Percentiles rank a stretch among this genome's conserved stretches.
These are phyloP conservation scores for Prosopocoilus inquinatus DNA, from an alignment of 2,888 invertebrate species.

Conservation along the genomic window DNA sequence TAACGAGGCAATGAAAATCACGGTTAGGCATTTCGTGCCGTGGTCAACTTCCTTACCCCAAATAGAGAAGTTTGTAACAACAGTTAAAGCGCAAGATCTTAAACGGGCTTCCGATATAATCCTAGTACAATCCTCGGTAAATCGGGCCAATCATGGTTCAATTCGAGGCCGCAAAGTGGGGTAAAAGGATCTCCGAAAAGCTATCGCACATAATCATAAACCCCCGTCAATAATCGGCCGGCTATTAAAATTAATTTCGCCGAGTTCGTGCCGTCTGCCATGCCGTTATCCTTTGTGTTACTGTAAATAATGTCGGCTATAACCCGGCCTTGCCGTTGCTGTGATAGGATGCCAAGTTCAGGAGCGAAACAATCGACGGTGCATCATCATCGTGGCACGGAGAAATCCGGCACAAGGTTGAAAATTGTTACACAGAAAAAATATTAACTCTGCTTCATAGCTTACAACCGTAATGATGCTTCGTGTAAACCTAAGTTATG, in stretches of 20 bases:
- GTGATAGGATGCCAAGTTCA: slow-evolving; percentile 18
- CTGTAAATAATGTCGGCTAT: background rate
- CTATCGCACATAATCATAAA: background rate
- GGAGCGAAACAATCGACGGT: slow-evolving; percentile 11
- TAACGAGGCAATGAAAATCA: too few species aligned
- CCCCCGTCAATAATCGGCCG: background rate
- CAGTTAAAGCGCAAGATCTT: background rate
- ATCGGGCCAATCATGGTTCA: background rate
- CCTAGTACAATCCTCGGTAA: background rate
- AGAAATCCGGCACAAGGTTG: slow-evolving; percentile 19
- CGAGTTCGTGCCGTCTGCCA: background rate
- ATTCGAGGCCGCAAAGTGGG: background rate
- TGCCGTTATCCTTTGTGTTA: background rate
- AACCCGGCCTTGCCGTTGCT: background rate
- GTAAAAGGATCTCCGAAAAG: background rate
- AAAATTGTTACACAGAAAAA: background rate
- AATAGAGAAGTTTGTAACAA: background rate
- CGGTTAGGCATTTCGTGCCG: too few species aligned
- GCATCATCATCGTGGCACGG: slow-evolving; percentile 13
- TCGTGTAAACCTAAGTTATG: too few species aligned
- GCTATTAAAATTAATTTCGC: background rate
- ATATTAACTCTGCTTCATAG: too few species aligned
- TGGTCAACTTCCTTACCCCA: too few species aligned
- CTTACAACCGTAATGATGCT: too few species aligned
- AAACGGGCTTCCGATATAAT: background rate